Conservation (phyloP, 2,113 vertebrate genomes). For the Pteruthius melanotis region DNA sequence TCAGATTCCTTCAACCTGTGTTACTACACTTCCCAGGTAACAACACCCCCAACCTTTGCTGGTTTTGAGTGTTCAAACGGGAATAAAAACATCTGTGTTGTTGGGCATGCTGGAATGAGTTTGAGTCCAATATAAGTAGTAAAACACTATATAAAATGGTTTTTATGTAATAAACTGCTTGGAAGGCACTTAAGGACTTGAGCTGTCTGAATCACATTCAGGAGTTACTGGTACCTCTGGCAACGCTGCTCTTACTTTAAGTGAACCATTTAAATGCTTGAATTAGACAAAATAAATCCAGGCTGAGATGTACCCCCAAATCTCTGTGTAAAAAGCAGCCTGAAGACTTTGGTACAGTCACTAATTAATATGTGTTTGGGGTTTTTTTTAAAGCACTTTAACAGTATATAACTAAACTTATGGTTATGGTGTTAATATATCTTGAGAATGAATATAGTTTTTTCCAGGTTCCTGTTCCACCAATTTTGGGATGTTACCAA, state of each 20-base stretch:
- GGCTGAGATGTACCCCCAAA: neutral
- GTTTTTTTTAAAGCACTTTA: neutral
- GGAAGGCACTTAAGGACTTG: neutral
- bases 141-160: neutral
- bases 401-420: neutral
- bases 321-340: neutral
- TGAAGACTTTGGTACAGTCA: neutral
- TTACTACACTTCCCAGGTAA: constrained; percentile 92
- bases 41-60: accelerated
- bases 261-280: neutral
- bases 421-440: neutral
- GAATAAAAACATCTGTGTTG: neutral
- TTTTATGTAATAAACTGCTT: neutral
- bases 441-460: constrained; percentile 11
- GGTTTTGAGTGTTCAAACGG: neutral
- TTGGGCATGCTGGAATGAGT: neutral
- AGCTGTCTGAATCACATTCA: neutral
- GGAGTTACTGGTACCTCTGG: neutral
- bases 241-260: neutral
- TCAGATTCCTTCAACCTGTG: constrained; percentile 88
- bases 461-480: constrained; percentile 88
- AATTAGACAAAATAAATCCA: neutral
- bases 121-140: neutral
- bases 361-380: neutral
- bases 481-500: constrained; percentile 89